These are phyloP conservation scores for Rhabdomys pumilio DNA, from an alignment of 2,797 vertebrate genomes.

Conservation along the genomic window DNA sequence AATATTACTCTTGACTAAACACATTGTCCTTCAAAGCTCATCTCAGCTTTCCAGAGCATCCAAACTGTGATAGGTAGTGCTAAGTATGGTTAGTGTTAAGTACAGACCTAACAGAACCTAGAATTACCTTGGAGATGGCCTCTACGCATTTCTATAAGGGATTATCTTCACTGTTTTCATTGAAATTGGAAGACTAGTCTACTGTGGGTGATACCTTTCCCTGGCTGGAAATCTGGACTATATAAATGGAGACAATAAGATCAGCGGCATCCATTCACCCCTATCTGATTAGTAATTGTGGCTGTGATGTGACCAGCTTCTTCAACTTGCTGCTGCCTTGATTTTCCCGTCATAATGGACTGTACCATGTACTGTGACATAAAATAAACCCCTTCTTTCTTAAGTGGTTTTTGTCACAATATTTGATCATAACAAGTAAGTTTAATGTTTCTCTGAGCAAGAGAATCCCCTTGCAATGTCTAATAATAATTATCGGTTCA, in stretches of 20 bases:
- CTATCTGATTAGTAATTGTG: background rate
- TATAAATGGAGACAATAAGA: background rate
- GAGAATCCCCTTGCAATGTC: background rate
- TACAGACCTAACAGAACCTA: background rate
- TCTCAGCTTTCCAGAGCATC: conserved; percentile 27
- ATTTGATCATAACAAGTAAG: background rate
- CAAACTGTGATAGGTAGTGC: background rate
- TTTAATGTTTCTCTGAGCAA: conserved; percentile 43
- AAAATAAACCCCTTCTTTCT: background rate
- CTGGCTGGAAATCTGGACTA: background rate
- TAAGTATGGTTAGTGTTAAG: background rate
- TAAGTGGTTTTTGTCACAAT: background rate
- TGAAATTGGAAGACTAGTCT: background rate
- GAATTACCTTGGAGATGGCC: background rate
- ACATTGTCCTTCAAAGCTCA: background rate
- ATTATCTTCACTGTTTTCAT: background rate
- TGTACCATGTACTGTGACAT: background rate
- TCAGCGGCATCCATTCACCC: background rate
- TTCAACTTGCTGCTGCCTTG: background rate
- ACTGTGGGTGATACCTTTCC: background rate
- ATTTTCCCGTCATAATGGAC: background rate
- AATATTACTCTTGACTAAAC: background rate
- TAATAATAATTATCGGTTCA: background rate
- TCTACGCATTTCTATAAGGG: background rate
- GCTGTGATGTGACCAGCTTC: background rate